Base-by-base conservation (phyloP, 1,140 invertebrate species). In the Armadillidium nasatum region DNA sequence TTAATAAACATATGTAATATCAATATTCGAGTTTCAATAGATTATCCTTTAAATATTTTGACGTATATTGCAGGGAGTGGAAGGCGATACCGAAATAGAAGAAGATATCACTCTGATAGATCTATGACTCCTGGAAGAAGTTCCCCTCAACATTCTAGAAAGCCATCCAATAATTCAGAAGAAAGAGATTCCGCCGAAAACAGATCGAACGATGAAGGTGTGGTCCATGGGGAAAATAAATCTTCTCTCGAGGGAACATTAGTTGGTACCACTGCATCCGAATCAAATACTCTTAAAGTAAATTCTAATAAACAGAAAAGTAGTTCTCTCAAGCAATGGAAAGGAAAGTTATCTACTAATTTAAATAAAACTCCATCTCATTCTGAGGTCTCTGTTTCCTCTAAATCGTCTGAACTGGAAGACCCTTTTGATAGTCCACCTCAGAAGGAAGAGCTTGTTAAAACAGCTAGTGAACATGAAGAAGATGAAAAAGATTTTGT, bases 61-160 rank as follows among this genome's bases (percentile, higher is more conserved):
- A 76, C 78, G 79, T 80, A 72, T 80, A 54, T 80, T 80, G 73
- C 79, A 80, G 79, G 79, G 78, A 74, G 75, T 54, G 73, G 76
- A 67, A 72, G 79, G 67, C 77, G 79, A 46, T 76, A 76, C 76
- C 78, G 77, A 74, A 78, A 78, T 46, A 66, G 79, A 54, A 75
- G 75, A 54, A 73, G 54, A 72, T 76, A 71, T 74, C 76, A 76
- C 43, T 76, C 77, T 10, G 79, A 80, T 71, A 73, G 79, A 22
- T 72, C 79, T 66, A 78, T 74, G 73, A 80, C 79, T 21, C 79
- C 79, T 44, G 79, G 76, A n/a, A 73, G 77, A 15, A 76, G 74
- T 60, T 60, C 50, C 3, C 50, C 50, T 15, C 50, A 19, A 15
- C 50, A 60, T 60, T 60, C 50, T 60, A 19, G 11, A 60, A 60